phyloP scores from a whole-genome alignment of 2,888 invertebrate genomes.

The Drosophila quinaria region DNA sequence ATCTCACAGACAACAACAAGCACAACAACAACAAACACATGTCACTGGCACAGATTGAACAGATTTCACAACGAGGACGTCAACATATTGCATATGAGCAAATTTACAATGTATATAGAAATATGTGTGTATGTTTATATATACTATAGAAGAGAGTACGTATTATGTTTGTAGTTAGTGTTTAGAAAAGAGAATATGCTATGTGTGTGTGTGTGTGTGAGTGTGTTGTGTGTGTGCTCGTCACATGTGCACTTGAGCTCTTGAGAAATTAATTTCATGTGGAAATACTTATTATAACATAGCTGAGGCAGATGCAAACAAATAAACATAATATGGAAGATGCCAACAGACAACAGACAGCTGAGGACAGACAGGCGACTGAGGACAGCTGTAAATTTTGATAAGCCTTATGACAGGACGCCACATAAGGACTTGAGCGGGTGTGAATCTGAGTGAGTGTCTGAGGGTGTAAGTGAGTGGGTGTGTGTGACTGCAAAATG shows the following conservation, averaged over 20 bases:
- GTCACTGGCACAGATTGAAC: conserved; percentile 78
- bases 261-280: conserved; percentile 82
- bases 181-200: conserved; percentile 69
- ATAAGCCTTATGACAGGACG: conserved; percentile 58
- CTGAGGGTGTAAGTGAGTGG: not conserved
- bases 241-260: conserved; percentile 82
- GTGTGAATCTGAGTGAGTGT: conserved; percentile 17
- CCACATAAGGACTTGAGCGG: conserved; percentile 22
- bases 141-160: conserved; percentile 23
- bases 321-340: conserved; percentile 63
- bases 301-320: conserved; percentile 61
- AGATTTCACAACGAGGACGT: conserved; percentile 72
- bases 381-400: conserved; percentile 72
- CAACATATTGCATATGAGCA: conserved; percentile 71
- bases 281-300: conserved; percentile 74
- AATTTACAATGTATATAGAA: conserved; percentile 52
- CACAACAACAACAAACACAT: conserved; percentile 60
- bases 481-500: conserved; percentile 13
- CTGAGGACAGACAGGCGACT: conserved; percentile 13
- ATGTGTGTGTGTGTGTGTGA: conserved; percentile 21
- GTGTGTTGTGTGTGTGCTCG: conserved; percentile 39
- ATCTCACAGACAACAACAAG: conserved; percentile 48
- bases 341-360: conserved; percentile 28
- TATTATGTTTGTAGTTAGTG: conserved; percentile 71
- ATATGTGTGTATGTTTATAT: conserved; percentile 7